Conservation (phyloP, 2,888 invertebrate species). For the Stegana nigrithorax region DNA sequence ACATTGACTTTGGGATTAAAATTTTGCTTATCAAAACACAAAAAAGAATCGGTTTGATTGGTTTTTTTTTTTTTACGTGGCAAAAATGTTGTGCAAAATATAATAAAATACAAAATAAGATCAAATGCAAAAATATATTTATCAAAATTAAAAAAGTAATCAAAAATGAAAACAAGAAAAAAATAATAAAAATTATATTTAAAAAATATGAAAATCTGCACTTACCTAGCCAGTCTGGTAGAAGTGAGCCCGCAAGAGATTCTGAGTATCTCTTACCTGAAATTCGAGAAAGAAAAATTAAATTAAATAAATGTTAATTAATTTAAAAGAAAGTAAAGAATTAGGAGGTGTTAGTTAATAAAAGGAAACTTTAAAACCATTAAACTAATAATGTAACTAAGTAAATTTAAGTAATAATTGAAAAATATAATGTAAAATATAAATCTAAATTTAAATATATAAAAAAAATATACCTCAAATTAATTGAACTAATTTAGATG, state of each 20-base stretch:
- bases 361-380: background rate
- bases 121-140: constrained; percentile 35
- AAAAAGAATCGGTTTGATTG: background rate
- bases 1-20: constrained; percentile 31
- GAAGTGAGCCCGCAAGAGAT: constrained; percentile 70
- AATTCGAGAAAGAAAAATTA: constrained; percentile 43
- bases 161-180: constrained; percentile 47
- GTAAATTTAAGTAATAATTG: constrained; percentile 18
- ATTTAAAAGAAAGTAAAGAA: background rate
- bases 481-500: background rate
- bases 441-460: constrained; percentile 8
- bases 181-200: constrained; percentile 31
- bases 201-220: constrained; percentile 46
- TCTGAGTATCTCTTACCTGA: constrained; percentile 70
- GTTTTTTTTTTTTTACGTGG: background rate
- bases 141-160: no score
- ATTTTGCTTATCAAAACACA: constrained; percentile 19
- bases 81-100: background rate
- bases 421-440: constrained; percentile 12
- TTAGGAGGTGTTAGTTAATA: constrained; percentile 10
- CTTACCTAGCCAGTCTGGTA: constrained; percentile 70
- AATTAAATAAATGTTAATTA: constrained; percentile 26
- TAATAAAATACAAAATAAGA: constrained; percentile 39
- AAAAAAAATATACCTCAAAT: background rate
- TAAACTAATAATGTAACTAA: constrained; percentile 18